These are phyloP conservation scores for Chouioia cunea DNA, from an alignment of 2,888 invertebrate genomes.

Conservation along the genomic window DNA sequence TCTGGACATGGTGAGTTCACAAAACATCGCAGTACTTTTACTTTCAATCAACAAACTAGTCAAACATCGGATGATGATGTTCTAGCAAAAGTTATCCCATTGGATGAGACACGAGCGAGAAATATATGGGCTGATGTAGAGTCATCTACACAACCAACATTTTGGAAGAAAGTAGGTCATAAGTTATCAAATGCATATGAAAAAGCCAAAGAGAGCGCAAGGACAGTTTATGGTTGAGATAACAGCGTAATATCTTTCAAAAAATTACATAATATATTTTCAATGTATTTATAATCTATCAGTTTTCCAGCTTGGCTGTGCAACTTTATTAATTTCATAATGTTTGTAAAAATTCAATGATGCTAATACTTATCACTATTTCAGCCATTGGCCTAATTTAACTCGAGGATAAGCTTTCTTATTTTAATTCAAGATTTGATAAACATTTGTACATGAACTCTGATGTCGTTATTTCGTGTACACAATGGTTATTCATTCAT, in stretches of 20 bases:
- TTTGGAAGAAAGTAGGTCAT: constrained; percentile 73
- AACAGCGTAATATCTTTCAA: background rate
- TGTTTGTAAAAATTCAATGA: constrained; percentile 26
- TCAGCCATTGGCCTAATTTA: constrained; percentile 19
- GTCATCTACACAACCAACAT: constrained; percentile 68
- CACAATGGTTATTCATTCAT: constrained; percentile 23
- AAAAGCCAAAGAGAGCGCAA: constrained; percentile 72
- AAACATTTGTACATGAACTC: too few relatives aligned
- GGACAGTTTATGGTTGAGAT: constrained; percentile 60
- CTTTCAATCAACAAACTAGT: background rate
- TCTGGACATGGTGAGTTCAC: constrained; percentile 12
- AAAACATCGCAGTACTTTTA: constrained; percentile 1
- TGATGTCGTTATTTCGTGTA: constrained; percentile 3
- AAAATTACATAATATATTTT: constrained; percentile 12
- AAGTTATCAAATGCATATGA: constrained; percentile 71
- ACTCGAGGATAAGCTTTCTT: constrained; percentile 13
- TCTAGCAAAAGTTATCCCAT: constrained; percentile 13
- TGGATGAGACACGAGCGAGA: constrained; percentile 49
- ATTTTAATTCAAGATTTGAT: background rate
- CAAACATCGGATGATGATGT: constrained; percentile 8
- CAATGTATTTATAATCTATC: constrained; percentile 21
- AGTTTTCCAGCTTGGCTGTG: constrained; percentile 15
- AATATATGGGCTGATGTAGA: constrained; percentile 32
- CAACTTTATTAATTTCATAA: constrained; percentile 25
- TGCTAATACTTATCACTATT: constrained; percentile 30